These are phyloP conservation scores for Lordiphosa stackelbergi DNA, from an alignment of 1,140 invertebrate genomes.

Conservation along the genomic window DNA sequence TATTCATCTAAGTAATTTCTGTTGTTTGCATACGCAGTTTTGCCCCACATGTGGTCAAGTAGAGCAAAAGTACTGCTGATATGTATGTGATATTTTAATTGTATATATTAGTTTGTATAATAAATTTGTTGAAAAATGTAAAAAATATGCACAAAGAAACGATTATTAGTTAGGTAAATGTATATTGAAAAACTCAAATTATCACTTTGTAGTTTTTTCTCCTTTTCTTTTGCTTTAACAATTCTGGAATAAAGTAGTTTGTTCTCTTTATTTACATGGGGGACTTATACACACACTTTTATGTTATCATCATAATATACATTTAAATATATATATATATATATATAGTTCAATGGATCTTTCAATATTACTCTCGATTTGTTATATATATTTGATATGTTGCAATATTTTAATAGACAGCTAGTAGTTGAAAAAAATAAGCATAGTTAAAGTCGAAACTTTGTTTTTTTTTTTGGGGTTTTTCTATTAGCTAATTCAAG, in stretches of 20 bases:
- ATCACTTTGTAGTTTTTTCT: conserved; percentile 51
- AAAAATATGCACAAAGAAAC: conserved; percentile 24
- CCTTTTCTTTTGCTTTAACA: conserved; percentile 55
- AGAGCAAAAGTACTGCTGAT: conserved; percentile 45
- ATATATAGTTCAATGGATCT: conserved; percentile 74
- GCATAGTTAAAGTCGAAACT: conserved; percentile 25
- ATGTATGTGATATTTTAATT: conserved; percentile 63
- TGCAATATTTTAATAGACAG: conserved; percentile 42
- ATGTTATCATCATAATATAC: conserved; percentile 15
- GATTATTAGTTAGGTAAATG: conserved; percentile 8
- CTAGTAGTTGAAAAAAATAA: conserved; percentile 49
- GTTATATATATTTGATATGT: conserved; percentile 33
- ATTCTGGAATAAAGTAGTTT: conserved; percentile 66
- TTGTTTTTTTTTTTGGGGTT: conserved; percentile 29
- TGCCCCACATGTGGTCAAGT: conserved; percentile 11
- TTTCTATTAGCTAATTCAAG: conserved; percentile 75
- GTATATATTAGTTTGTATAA: conserved; percentile 7
- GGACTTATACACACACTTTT: conserved; percentile 39
- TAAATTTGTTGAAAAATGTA: conserved; percentile 9
- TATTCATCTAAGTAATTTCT: conserved; percentile 23
- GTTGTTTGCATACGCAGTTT: conserved; percentile 19
- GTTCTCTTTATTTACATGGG: conserved; percentile 67
- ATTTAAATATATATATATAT: conserved; percentile 31
- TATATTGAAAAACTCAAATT: conserved; percentile 39
- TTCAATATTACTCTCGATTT: conserved; percentile 33